phyloP scores from a whole-genome alignment of 2,797 vertebrate species.

The Naso thynnoides region DNA sequence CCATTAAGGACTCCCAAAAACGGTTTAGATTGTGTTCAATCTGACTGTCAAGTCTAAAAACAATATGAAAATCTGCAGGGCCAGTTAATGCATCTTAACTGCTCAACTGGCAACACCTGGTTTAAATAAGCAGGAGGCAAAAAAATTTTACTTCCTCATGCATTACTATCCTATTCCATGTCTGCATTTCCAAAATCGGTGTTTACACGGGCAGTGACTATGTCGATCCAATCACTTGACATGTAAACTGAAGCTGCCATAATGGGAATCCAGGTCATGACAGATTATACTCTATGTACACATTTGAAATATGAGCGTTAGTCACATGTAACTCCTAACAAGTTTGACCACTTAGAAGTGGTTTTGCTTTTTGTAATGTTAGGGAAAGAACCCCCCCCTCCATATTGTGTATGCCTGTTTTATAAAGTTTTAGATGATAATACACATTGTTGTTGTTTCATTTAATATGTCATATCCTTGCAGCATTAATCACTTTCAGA shows the following conservation, averaged over 20 bases:
- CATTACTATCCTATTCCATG: background rate
- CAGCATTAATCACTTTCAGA: constrained; percentile 7
- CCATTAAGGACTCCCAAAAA: background rate
- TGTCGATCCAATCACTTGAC: background rate
- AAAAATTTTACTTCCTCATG: background rate
- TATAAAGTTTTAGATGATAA: background rate
- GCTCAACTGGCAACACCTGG: background rate
- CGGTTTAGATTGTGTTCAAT: background rate
- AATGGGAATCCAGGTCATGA: constrained; percentile 23
- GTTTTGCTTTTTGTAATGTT: background rate
- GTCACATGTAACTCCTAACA: background rate
- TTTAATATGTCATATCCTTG: background rate
- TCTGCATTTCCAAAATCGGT: background rate
- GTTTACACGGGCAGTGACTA: background rate
- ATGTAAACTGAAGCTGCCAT: constrained; percentile 13
- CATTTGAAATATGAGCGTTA: background rate
- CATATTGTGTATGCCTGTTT: background rate
- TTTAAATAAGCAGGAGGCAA: background rate
- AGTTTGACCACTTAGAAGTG: background rate
- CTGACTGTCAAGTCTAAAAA: background rate
- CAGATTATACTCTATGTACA: background rate
- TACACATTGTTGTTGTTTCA: background rate
- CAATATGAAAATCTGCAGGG: background rate
- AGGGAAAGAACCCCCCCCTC: background rate
- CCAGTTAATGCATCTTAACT: background rate